These are phyloP conservation scores for Acropora tenuis DNA, from an alignment of 64 coral and sea anemone species.

Conservation along the genomic window DNA sequence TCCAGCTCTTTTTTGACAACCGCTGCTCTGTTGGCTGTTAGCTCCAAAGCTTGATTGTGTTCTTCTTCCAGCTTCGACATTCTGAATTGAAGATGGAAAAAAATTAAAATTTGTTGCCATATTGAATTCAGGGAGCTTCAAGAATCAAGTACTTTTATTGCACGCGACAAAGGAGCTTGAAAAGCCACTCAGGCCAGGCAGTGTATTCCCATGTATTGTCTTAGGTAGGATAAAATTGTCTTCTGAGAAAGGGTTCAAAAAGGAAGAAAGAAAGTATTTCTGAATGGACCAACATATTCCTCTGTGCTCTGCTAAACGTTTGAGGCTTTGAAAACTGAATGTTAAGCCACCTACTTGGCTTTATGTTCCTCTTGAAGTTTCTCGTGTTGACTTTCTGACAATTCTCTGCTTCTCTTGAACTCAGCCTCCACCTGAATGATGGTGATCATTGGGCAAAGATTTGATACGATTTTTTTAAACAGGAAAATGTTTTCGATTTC, in stretches of 20 bases:
- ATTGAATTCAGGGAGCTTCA: neutral
- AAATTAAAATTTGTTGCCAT: neutral
- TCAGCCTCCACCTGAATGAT: conserved; percentile 55
- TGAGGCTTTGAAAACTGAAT: too few relatives aligned
- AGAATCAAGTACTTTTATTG: too few relatives aligned
- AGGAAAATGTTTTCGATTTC: neutral
- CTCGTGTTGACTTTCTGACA: conserved; percentile 17
- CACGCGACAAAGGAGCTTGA: too few relatives aligned
- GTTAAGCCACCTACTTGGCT: neutral
- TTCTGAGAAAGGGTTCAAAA: too few relatives aligned
- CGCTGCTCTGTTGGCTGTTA: conserved; percentile 6
- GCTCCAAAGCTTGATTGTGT: conserved; percentile 56
- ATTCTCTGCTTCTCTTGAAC: conserved; percentile 17
- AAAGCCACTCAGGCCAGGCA: too few relatives aligned
- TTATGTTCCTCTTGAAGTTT: conserved; percentile 57
- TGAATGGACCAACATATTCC: too few relatives aligned
- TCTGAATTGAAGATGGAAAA: neutral
- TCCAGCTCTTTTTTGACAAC: conserved; percentile 46
- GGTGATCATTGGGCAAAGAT: neutral
- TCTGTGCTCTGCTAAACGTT: too few relatives aligned
- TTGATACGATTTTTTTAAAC: neutral
- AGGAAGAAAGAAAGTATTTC: too few relatives aligned
- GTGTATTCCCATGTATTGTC: too few relatives aligned
- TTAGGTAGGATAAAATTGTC: too few relatives aligned
- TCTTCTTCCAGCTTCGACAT: conserved; percentile 67